phyloP scores from a whole-genome alignment of 2,888 invertebrate genomes.

The Oscheius sp. region DNA sequence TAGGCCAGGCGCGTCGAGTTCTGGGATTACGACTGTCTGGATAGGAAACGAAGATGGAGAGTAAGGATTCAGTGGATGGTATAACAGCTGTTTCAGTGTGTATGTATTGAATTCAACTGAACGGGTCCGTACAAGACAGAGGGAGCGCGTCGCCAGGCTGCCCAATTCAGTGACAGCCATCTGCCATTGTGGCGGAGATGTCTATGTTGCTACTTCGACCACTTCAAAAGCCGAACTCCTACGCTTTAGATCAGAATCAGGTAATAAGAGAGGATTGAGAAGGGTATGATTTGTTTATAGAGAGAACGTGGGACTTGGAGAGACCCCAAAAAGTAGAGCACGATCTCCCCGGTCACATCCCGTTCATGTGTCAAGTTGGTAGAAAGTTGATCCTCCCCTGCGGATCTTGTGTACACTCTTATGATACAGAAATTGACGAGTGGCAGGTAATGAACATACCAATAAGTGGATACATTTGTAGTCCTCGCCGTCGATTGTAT shows the following conservation, averaged over 20 bases:
- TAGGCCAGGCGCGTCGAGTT: conserved; percentile 43
- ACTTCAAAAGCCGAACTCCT: conserved; percentile 21
- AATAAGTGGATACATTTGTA: too few species aligned
- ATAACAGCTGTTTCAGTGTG: conserved; percentile 44
- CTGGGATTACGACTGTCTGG: conserved; percentile 64
- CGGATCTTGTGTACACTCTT: conserved; percentile 44
- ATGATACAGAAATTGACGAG: conserved; percentile 31
- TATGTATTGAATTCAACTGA: conserved; percentile 66
- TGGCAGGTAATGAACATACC: conserved; percentile 31
- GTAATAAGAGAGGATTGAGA: too few species aligned
- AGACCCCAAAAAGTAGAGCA: conserved; percentile 51
- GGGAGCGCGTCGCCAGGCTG: conserved; percentile 59
- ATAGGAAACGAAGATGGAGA: conserved; percentile 71
- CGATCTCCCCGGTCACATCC: conserved; percentile 44
- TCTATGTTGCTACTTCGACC: conserved; percentile 46
- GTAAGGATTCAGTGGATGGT: conserved; percentile 34
- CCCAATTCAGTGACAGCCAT: conserved; percentile 47
- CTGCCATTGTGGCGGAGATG: conserved; percentile 49
- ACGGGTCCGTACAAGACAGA: conserved; percentile 56
- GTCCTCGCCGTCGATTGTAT: conserved; percentile 45
- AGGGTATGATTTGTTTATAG: too few species aligned
- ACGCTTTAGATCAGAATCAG: conserved; percentile 25
- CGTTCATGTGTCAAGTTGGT: conserved; percentile 45
- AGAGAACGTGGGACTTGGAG: conserved; percentile 65
- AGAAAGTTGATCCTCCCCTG: conserved; percentile 49